Evolutionary conservation across 53 echinoderm and acorn worm species (phyloP).

Genomic region (Mesocentrotus franciscanus): DNA sequence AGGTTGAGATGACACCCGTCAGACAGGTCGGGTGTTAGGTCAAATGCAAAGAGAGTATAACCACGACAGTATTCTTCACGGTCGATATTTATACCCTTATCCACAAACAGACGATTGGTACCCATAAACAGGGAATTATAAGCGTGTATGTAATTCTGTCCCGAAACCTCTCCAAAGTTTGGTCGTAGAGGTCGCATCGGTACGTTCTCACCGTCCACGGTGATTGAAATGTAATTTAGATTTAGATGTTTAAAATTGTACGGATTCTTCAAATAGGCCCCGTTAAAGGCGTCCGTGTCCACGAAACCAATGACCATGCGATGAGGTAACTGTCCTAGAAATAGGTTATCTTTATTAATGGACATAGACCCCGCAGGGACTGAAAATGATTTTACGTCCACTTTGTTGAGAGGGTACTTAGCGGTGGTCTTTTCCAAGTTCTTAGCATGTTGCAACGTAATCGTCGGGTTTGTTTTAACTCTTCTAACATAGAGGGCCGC

Average conservation of each 20-base stretch:
- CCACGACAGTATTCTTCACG: slow-evolving; percentile 67
- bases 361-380: slow-evolving; percentile 64
- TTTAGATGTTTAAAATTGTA: slow-evolving; percentile 71
- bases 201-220: slow-evolving; percentile 62
- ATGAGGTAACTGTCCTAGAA: slow-evolving; percentile 71
- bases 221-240: slow-evolving; percentile 53
- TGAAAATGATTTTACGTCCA: slow-evolving; percentile 51
- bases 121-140: slow-evolving; percentile 62
- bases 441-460: slow-evolving; percentile 70
- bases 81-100: slow-evolving; percentile 46
- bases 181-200: slow-evolving; percentile 61
- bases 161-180: slow-evolving; percentile 25
- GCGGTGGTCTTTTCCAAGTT: slow-evolving; percentile 70
- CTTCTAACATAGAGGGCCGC: slow-evolving; percentile 73
- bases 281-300: slow-evolving; percentile 75
- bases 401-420: slow-evolving; percentile 65
- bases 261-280: slow-evolving; percentile 68
- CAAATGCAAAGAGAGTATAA: slow-evolving; percentile 71
- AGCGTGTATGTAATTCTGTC: slow-evolving; percentile 41
- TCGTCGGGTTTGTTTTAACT: slow-evolving; percentile 69
- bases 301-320: slow-evolving; percentile 69
- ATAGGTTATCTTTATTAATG: slow-evolving; percentile 65
- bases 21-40: slow-evolving; percentile 73
- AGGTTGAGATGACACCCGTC: slow-evolving; percentile 69
- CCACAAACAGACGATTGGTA: slow-evolving; percentile 39